A percentile compares a stretch with the other conserved stretches of the same genome.
phyloP scores from a whole-genome alignment of 1,140 invertebrate species.

The Vollenhovia emeryi region DNA sequence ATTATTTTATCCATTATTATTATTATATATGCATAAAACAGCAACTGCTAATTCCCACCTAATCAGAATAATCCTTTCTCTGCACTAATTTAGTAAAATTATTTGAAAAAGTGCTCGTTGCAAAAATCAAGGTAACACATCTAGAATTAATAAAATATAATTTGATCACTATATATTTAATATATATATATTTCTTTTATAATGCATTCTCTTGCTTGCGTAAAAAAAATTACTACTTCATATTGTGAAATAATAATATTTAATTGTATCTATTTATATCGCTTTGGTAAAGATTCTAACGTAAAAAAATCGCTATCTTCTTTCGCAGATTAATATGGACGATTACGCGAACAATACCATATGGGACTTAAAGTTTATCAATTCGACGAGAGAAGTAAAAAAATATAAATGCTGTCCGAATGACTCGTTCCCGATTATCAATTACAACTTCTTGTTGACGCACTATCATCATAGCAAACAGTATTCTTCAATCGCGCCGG shows the following conservation, averaged over 20 bases:
- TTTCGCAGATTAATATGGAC: conserved; percentile 51
- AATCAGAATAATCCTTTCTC: neutral
- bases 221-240: neutral
- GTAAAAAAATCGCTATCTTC: neutral
- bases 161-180: too few species aligned
- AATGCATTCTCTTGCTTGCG: too few species aligned
- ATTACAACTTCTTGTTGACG: conserved; percentile 81
- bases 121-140: neutral
- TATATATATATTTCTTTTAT: too few species aligned
- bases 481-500: conserved; percentile 82
- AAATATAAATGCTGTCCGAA: conserved; percentile 83
- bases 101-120: neutral
- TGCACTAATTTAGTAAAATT: conserved; percentile 4
- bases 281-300: neutral
- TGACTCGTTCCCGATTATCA: conserved; percentile 83
- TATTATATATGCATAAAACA: neutral
- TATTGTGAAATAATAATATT: neutral
- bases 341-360: conserved; percentile 59
- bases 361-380: conserved; percentile 79
- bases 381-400: conserved; percentile 62
- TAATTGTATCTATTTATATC: neutral
- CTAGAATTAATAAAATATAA: too few species aligned
- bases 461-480: conserved; percentile 80
- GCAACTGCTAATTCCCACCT: neutral
- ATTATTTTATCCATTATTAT: neutral